Conservation (phyloP, 2,113 vertebrate genomes). For the Mesocricetus auratus region DNA sequence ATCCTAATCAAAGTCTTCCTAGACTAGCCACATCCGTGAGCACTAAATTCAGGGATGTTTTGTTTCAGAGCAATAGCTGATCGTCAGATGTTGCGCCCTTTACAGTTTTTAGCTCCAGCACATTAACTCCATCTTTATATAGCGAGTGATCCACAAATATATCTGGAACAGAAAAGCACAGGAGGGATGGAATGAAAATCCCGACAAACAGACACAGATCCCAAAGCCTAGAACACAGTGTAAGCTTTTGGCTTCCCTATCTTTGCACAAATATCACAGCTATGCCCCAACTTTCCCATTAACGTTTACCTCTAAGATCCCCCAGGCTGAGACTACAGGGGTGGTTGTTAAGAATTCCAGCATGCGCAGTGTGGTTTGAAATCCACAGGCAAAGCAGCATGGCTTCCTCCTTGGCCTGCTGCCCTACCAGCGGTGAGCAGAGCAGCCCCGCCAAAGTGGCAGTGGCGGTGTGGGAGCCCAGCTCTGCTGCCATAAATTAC, state of each 20-base stretch:
- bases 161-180: not conserved
- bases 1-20: not conserved
- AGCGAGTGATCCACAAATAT: not conserved
- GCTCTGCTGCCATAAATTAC: conserved; percentile 79
- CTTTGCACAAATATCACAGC: not conserved
- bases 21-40: not conserved
- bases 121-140: not conserved
- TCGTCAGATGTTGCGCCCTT: not conserved
- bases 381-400: conserved; percentile 63
- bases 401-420: conserved; percentile 67
- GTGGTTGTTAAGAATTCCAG: conserved; percentile 57
- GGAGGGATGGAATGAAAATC: not conserved
- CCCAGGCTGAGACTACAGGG: conserved; percentile 31
- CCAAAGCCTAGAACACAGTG: not conserved
- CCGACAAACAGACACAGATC: not conserved
- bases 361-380: conserved; percentile 67
- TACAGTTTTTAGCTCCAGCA: not conserved
- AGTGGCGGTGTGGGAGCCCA: conserved; percentile 63
- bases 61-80: not conserved
- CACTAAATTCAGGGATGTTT: not conserved
- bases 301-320: conserved; percentile 35
- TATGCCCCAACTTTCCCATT: conserved; percentile 8
- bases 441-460: conserved; percentile 74
- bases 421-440: conserved; percentile 66
- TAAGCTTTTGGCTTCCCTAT: not conserved